phyloP scores from a whole-genome alignment of 2,888 invertebrate species.

The Cactoblastis cactorum region DNA sequence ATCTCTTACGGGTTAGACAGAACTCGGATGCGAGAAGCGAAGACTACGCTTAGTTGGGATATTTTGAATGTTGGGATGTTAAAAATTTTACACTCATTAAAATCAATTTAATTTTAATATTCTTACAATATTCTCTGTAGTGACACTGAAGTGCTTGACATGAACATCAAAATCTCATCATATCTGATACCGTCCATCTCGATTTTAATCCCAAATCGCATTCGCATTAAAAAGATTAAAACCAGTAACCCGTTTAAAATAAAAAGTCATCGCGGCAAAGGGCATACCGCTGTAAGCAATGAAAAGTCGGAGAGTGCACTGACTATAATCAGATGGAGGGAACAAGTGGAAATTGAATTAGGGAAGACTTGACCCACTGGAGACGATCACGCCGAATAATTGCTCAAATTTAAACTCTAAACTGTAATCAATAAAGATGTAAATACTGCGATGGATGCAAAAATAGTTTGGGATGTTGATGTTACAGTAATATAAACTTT shows the following conservation, averaged over 20 bases:
- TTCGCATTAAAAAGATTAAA: not conserved
- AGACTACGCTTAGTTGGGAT: too few relatives aligned
- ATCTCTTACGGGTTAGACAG: too few relatives aligned
- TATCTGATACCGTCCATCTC: too few relatives aligned
- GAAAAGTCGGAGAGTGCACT: constrained; percentile 54
- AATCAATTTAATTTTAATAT: too few relatives aligned
- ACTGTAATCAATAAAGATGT: constrained; percentile 16
- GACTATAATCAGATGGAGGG: constrained; percentile 66
- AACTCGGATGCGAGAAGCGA: too few relatives aligned
- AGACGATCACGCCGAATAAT: constrained; percentile 19
- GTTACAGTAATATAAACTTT: not conserved
- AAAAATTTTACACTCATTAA: too few relatives aligned
- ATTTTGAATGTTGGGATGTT: too few relatives aligned
- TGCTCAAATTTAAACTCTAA: constrained; percentile 23
- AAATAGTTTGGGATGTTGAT: constrained; percentile 4
- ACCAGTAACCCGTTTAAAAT: constrained; percentile 3
- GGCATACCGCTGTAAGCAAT: constrained; percentile 35
- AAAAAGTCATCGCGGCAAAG: constrained; percentile 32
- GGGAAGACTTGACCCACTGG: constrained; percentile 64
- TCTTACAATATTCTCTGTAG: too few relatives aligned
- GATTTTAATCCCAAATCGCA: too few relatives aligned
- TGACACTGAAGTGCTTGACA: too few relatives aligned
- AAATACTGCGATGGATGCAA: constrained; percentile 18
- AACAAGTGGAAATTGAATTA: constrained; percentile 72
- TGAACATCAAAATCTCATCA: too few relatives aligned